Conservation (phyloP, 2,113 vertebrate species). For the Gila orcuttii region DNA sequence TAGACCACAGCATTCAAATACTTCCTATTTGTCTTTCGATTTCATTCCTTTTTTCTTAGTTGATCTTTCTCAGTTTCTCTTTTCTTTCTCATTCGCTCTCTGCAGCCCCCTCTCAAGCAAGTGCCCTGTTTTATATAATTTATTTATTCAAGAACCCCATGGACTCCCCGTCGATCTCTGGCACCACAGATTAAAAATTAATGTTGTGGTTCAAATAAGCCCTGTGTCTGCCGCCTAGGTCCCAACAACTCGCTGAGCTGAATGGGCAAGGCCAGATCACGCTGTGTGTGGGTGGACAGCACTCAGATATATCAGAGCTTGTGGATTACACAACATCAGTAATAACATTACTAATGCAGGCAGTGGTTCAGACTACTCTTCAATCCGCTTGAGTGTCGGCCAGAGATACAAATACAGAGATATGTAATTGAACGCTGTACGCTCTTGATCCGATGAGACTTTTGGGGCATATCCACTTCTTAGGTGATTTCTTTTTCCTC, state of each 20-base stretch:
- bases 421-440: constrained; percentile 27
- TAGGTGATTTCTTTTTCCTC: constrained; percentile 21
- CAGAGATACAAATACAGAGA: constrained; percentile 23
- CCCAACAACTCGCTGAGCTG: constrained; percentile 6
- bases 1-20: background rate
- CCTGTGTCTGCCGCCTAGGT: constrained; percentile 33
- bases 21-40: background rate
- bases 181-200: constrained; percentile 50
- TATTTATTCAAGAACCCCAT: constrained; percentile 37
- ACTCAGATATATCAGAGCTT: constrained; percentile 36
- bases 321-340: constrained; percentile 46
- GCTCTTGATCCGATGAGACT: constrained; percentile 15
- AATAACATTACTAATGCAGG: constrained; percentile 29
- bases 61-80: background rate
- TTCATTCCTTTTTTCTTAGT: background rate
- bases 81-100: background rate
- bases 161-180: constrained; percentile 36
- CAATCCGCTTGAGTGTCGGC: background rate
- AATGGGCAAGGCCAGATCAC: background rate
- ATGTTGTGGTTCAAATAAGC: constrained; percentile 42
- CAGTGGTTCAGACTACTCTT: background rate
- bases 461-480: background rate
- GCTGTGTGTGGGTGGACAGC: constrained; percentile 26
- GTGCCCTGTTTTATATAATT: constrained; percentile 28
- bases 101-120: background rate